Evolutionary conservation across 2,888 invertebrate species (phyloP), one percentile per base, ranked within the genome.

Genomic region (Zele albiditarsus): DNA sequence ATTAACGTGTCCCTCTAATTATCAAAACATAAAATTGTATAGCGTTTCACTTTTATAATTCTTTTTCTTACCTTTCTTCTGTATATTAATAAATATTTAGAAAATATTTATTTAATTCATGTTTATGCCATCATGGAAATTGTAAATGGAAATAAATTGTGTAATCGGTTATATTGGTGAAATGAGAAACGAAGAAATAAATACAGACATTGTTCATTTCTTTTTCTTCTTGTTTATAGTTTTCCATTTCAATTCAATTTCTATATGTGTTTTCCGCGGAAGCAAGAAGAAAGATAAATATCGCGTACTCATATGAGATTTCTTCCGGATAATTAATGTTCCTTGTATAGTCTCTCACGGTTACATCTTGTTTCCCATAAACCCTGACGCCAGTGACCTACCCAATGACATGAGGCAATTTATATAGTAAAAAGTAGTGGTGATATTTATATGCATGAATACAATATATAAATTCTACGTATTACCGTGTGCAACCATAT

Each of bases 311-410:
- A 28, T 28, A 16, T 6, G 12, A 8, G n/a, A 60, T 16, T 31
- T 75, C 77, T 78, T 78, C 77, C 78, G 77, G 60, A 70, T 73
- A 65, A 73, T 73, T 58, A 28, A n/a, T 31, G 6, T 28, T 76
- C 70, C 68, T 65, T 65, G 71, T 60, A 65, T 65, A 62, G 62
- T 77, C 71, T 63, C 75, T 73, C 73, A 79, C 67, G 76, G 63
- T 42, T 70, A 58, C 49, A 49, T 65, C 62, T 23, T 60, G 53
- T 49, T 79, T 79, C 77, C 71, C 77, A 69, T 74, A 77, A 73
- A 73, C 78, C 77, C 76, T 31, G 68, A 74, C 81, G 82, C 82
- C 82, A 84, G 80, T 85, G 85, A 85, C 85, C 85, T 84, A 84
- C 71, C 77, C 74, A 63, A 58, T 63, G 62, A 72, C 42, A 53